Percentiles rank a stretch among this genome's conserved stretches.
phyloP scores from a whole-genome alignment of 2,113 vertebrate species.

The Ibidorhyncha struthersii region DNA sequence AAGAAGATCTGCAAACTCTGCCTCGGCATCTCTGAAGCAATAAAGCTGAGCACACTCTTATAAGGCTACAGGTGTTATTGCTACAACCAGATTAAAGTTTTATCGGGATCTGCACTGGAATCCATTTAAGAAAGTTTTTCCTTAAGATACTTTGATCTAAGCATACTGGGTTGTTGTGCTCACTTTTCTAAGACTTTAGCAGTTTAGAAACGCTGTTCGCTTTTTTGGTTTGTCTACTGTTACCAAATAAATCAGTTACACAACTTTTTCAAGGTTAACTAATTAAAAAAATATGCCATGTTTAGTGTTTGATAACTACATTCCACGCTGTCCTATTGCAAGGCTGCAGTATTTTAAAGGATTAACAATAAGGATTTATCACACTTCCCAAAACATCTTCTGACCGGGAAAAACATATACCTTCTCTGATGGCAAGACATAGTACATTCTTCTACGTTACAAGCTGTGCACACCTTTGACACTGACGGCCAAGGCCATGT shows the following conservation, averaged over 20 bases:
- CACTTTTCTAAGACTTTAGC: neutral
- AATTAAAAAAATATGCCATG: neutral
- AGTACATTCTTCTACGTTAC: neutral
- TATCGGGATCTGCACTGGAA: neutral
- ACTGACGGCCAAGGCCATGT: neutral
- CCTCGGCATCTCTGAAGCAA: neutral
- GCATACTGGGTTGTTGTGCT: neutral
- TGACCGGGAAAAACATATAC: neutral
- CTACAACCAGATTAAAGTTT: neutral
- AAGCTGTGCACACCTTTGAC: neutral
- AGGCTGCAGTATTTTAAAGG: neutral
- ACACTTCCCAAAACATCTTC: neutral
- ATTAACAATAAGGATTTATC: neutral
- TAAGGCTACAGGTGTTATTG: neutral
- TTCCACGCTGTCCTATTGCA: neutral
- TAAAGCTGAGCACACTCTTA: neutral
- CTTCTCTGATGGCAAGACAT: neutral
- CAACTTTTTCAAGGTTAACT: neutral
- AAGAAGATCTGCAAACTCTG: neutral
- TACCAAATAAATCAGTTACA: neutral
- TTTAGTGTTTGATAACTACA: neutral
- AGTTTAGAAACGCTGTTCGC: neutral
- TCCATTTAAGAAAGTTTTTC: neutral
- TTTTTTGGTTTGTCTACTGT: neutral
- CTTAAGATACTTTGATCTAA: neutral